Percentiles rank a stretch among this genome's conserved stretches.
Conservation (phyloP, 1,140 invertebrate genomes). For the Trachelipus rathkii region DNA sequence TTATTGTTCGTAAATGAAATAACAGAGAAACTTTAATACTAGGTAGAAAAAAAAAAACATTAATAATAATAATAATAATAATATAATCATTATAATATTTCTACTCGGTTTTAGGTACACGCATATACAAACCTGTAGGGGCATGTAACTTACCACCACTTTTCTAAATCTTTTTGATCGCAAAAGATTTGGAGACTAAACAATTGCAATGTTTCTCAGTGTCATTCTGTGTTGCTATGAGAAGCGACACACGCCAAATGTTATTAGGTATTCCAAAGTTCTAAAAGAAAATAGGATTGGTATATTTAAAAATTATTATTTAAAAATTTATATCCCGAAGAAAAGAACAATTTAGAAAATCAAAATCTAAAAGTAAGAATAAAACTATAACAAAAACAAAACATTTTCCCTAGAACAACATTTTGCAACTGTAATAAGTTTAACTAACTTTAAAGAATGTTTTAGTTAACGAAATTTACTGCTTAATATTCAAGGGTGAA, state of each 20-base stretch:
- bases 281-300: slow-evolving; percentile 53
- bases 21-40: too few relatives aligned
- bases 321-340: not conserved
- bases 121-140: slow-evolving; percentile 53
- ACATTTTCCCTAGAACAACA: too few relatives aligned
- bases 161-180: slow-evolving; percentile 82
- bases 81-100: too few relatives aligned
- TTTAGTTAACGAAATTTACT: too few relatives aligned
- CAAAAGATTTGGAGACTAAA: slow-evolving; percentile 96
- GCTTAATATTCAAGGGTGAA: too few relatives aligned
- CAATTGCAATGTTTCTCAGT: slow-evolving; percentile 93
- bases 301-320: not conserved
- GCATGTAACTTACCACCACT: slow-evolving; percentile 79
- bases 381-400: not conserved
- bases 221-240: slow-evolving; percentile 87
- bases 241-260: slow-evolving; percentile 85
- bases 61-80: too few relatives aligned
- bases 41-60: too few relatives aligned
- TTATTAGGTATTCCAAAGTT: slow-evolving; percentile 87
- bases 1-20: too few relatives aligned
- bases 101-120: too few relatives aligned
- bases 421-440: too few relatives aligned
- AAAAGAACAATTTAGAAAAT: not conserved
- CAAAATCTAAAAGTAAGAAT: not conserved
- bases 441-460: too few relatives aligned